Percentiles rank a stretch among this genome's conserved stretches.
Evolutionary conservation across 2,113 vertebrate species (phyloP).

Genomic region (Engystomops pustulosus): DNA sequence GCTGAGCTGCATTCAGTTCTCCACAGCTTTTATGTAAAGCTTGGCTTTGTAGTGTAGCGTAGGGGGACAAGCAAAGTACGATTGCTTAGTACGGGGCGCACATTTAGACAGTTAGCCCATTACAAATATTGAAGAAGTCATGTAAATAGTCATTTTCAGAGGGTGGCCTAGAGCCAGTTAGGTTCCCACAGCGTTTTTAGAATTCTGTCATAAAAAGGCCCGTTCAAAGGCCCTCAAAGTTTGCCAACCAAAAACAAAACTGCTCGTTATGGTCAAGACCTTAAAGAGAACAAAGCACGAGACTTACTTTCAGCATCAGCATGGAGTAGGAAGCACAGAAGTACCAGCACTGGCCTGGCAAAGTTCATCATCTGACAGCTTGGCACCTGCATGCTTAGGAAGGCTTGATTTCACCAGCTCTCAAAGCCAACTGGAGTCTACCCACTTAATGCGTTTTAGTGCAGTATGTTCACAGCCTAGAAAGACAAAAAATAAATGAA

Average conservation of each 20-base stretch:
- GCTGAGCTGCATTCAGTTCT: background rate
- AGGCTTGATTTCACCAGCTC: constrained; percentile 85
- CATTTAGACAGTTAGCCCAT: constrained; percentile 10
- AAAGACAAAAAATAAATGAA: constrained; percentile 61
- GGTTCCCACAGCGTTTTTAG: constrained; percentile 62
- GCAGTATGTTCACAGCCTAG: constrained; percentile 92
- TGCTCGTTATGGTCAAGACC: constrained; percentile 54
- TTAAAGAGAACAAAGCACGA: constrained; percentile 52
- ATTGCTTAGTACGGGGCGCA: constrained; percentile 17
- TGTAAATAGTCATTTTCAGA: constrained; percentile 66
- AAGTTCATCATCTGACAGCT: constrained; percentile 86
- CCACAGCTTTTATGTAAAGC: background rate
- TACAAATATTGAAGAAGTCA: constrained; percentile 55
- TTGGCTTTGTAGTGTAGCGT: constrained; percentile 15
- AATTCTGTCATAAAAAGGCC: constrained; percentile 64
- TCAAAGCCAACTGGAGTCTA: constrained; percentile 79
- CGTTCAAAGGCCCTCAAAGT: constrained; percentile 60
- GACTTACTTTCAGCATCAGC: constrained; percentile 91
- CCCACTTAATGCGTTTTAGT: constrained; percentile 82
- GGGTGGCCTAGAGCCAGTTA: constrained; percentile 61
- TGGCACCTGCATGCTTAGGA: constrained; percentile 86
- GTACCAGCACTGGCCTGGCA: constrained; percentile 83
- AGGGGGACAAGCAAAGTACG: background rate
- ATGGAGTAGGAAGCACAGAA: constrained; percentile 82
- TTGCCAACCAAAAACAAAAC: constrained; percentile 69